phyloP scores from a whole-genome alignment of 2,797 vertebrate species.

The Platyrinchus mystaceus region DNA sequence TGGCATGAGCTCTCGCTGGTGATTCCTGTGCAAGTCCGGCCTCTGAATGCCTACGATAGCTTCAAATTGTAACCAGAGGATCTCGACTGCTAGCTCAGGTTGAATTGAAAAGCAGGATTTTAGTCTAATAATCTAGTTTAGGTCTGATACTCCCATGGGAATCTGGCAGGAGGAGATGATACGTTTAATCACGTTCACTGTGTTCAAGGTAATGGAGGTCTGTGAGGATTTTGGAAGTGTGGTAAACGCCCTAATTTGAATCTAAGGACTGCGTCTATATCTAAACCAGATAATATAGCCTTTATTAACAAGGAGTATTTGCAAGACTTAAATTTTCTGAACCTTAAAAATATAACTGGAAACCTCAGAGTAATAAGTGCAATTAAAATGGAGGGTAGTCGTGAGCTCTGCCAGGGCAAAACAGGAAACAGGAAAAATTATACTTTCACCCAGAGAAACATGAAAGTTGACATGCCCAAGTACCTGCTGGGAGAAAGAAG shows the following conservation, averaged over 20 bases:
- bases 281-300: not conserved
- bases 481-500: not conserved
- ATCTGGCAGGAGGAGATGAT: not conserved
- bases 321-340: not conserved
- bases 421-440: not conserved
- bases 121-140: conserved; percentile 43
- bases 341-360: not conserved
- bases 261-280: not conserved
- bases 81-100: not conserved
- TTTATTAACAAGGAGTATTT: not conserved
- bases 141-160: conserved; percentile 28
- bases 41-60: not conserved
- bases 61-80: conserved; percentile 13
- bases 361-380: not conserved
- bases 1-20: not conserved
- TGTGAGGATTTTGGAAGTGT: not conserved
- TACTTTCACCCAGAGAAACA: not conserved
- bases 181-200: not conserved
- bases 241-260: not conserved
- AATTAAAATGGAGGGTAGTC: not conserved
- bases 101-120: conserved; percentile 19
- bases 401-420: not conserved
- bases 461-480: not conserved
- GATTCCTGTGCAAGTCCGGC: not conserved
- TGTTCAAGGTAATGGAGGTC: not conserved